These are phyloP conservation scores for Scyliorhinus canicula DNA, from an alignment of 2,797 vertebrate species.

Conservation along the genomic window DNA sequence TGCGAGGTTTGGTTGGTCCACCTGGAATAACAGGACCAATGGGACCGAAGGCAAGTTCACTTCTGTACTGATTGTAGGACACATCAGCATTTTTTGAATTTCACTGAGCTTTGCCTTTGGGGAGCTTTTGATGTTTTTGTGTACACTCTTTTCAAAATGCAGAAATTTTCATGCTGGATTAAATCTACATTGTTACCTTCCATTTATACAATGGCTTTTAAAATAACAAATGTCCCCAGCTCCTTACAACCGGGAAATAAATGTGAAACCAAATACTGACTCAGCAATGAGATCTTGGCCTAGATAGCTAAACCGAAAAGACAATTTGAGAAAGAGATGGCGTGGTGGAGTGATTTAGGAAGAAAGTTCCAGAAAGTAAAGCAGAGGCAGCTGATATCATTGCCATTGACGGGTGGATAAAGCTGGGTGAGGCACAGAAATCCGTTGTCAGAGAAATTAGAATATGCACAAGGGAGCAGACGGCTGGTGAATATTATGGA, in stretches of 20 bases:
- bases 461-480: not conserved
- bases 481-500: not conserved
- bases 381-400: not conserved
- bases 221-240: not conserved
- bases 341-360: not conserved
- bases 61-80: not conserved
- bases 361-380: not conserved
- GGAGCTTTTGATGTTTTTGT: not conserved
- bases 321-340: not conserved
- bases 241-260: not conserved
- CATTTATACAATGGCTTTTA: not conserved
- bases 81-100: not conserved
- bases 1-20: conserved; percentile 77
- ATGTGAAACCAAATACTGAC: not conserved
- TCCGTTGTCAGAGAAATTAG: not conserved
- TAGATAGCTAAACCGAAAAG: not conserved
- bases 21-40: conserved; percentile 69
- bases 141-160: not conserved
- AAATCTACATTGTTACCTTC: not conserved
- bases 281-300: not conserved
- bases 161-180: not conserved
- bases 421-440: not conserved
- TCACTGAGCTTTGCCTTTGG: not conserved
- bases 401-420: not conserved
- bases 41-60: conserved; percentile 70